phyloP scores from a whole-genome alignment of 2,888 invertebrate genomes.

The Lasioglossum leucozonium region DNA sequence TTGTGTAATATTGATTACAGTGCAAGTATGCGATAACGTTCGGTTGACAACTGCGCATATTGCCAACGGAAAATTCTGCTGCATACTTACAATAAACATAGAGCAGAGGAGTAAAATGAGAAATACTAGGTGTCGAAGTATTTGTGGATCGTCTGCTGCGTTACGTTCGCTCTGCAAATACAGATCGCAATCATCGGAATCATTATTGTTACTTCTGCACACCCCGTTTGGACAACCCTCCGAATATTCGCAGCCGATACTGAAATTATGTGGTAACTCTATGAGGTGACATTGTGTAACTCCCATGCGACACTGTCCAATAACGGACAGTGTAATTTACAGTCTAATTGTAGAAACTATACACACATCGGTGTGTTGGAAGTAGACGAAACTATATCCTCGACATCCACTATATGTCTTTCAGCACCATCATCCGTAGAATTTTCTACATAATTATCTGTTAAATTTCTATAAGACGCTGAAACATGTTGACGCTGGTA shows the following conservation, averaged over 20 bases:
- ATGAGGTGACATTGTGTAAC: background rate
- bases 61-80: constrained; percentile 11
- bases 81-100: constrained; percentile 93
- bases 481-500: constrained; percentile 88
- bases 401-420: constrained; percentile 81
- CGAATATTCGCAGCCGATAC: constrained; percentile 66
- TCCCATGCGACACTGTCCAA: background rate
- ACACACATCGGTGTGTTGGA: constrained; percentile 66
- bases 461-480: constrained; percentile 70
- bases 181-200: constrained; percentile 76
- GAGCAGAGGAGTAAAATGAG: constrained; percentile 92
- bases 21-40: background rate
- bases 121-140: constrained; percentile 92
- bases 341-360: background rate
- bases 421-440: constrained; percentile 50
- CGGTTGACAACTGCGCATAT: background rate
- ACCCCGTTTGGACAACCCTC: constrained; percentile 74
- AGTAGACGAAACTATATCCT: constrained; percentile 80
- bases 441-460: constrained; percentile 57
- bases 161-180: constrained; percentile 73
- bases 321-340: background rate
- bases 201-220: constrained; percentile 63
- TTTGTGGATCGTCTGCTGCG: constrained; percentile 88
- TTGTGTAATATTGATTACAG: constrained; percentile 16
- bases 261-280: constrained; percentile 29